Percentiles rank a stretch among this genome's conserved stretches.
phyloP scores from a whole-genome alignment of 2,888 invertebrate species.

The Ypsolopha scabrella region DNA sequence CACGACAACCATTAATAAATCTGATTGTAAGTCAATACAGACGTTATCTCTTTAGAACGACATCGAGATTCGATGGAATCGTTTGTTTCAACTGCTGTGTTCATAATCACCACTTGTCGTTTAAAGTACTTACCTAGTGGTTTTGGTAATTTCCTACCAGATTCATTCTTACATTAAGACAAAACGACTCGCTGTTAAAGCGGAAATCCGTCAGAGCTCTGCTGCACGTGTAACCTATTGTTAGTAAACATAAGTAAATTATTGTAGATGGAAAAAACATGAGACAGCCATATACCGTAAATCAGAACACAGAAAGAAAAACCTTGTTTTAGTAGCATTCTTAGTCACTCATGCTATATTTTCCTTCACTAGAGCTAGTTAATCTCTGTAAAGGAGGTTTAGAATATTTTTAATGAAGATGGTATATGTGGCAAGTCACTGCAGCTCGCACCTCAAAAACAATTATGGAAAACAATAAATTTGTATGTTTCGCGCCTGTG shows the following conservation, averaged over 20 bases:
- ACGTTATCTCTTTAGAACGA: constrained; percentile 2
- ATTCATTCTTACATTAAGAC: too few species aligned
- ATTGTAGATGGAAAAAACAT: too few species aligned
- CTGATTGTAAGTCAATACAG: constrained; percentile 20
- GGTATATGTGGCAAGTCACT: constrained; percentile 31
- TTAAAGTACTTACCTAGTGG: not conserved
- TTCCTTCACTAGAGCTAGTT: not conserved
- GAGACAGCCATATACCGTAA: too few species aligned
- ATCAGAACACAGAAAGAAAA: too few species aligned
- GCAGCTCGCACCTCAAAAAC: constrained; percentile 49
- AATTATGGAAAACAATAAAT: constrained; percentile 64
- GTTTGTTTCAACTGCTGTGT: not conserved
- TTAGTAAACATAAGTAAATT: too few species aligned
- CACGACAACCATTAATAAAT: constrained; percentile 23
- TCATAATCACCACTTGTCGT: not conserved
- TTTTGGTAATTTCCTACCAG: not conserved
- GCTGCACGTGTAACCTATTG: too few species aligned
- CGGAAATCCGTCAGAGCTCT: too few species aligned
- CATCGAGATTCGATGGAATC: not conserved
- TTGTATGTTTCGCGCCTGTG: constrained; percentile 54
- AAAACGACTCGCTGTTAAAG: too few species aligned
- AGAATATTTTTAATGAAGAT: constrained; percentile 32
- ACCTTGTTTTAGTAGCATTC: too few species aligned
- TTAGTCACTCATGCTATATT: too few species aligned
- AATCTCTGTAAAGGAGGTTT: constrained; percentile 5